phyloP scores from a whole-genome alignment of 2,888 invertebrate species.

The Sinhomidia bicolor region DNA sequence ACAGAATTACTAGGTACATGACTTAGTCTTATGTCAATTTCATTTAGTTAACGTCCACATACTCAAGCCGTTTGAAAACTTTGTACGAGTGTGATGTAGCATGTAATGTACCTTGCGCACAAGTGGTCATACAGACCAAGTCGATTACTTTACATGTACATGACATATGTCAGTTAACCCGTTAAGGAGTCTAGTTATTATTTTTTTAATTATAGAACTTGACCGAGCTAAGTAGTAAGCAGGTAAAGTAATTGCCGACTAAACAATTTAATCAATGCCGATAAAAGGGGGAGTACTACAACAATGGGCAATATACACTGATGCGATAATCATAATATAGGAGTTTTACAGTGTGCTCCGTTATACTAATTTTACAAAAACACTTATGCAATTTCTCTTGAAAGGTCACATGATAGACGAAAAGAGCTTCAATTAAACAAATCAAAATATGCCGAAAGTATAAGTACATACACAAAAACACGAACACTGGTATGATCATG shows the following conservation, averaged over 20 bases:
- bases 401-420: neutral
- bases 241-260: too few species aligned
- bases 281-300: too few species aligned
- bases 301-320: too few species aligned
- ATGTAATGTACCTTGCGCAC: too few species aligned
- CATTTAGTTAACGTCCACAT: neutral
- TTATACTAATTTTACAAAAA: neutral
- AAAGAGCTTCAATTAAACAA: neutral
- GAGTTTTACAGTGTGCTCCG: neutral
- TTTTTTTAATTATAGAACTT: too few species aligned
- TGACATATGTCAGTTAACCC: too few species aligned
- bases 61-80: neutral
- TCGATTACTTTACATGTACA: too few species aligned
- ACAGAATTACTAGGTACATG: neutral
- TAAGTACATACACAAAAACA: slow-evolving; percentile 24
- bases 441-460: slow-evolving; percentile 9
- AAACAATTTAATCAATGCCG: too few species aligned
- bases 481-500: slow-evolving; percentile 28
- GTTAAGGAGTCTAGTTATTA: too few species aligned
- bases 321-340: too few species aligned
- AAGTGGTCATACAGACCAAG: too few species aligned
- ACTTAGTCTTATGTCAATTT: neutral
- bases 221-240: too few species aligned
- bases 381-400: neutral
- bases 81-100: neutral